A percentile compares a stretch with the other conserved stretches of the same genome.
These are phyloP conservation scores for Lepidochrysops patricia DNA, from an alignment of 2,888 invertebrate genomes.

Conservation along the genomic window DNA sequence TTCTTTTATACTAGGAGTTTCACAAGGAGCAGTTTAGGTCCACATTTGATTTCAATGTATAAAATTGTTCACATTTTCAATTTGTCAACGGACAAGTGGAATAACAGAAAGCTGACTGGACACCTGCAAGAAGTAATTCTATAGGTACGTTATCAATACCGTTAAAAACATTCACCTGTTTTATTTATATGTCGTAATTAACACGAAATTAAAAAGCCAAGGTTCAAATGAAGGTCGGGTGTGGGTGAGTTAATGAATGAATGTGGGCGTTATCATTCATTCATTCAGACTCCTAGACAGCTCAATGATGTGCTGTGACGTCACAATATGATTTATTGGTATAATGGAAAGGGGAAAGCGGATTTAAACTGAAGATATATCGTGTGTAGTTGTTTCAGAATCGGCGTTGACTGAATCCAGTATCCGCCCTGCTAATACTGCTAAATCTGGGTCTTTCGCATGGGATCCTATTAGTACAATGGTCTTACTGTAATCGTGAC, in stretches of 20 bases:
- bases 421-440: too few relatives aligned
- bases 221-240: slow-evolving; percentile 2
- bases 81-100: background rate
- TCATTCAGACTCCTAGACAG: slow-evolving; percentile 3
- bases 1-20: background rate
- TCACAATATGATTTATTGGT: background rate
- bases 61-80: background rate
- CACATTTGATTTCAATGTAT: background rate
- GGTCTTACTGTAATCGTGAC: too few relatives aligned
- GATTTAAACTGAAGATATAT: background rate
- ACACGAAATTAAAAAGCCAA: slow-evolving; percentile 9
- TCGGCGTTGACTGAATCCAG: too few relatives aligned
- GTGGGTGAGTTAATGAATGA: slow-evolving; percentile 10
- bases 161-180: background rate
- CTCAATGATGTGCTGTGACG: background rate
- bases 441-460: too few relatives aligned
- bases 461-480: too few relatives aligned
- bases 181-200: slow-evolving; percentile 1
- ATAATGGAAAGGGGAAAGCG: background rate
- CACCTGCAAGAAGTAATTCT: slow-evolving; percentile 3
- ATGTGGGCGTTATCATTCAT: slow-evolving; percentile 1
- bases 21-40: background rate
- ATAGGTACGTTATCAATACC: background rate
- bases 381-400: too few relatives aligned
- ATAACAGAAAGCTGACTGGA: background rate